A percentile compares a stretch with the other conserved stretches of the same genome.
phyloP scores from a whole-genome alignment of 2,888 invertebrate genomes.

The Stratiomys singularior region DNA sequence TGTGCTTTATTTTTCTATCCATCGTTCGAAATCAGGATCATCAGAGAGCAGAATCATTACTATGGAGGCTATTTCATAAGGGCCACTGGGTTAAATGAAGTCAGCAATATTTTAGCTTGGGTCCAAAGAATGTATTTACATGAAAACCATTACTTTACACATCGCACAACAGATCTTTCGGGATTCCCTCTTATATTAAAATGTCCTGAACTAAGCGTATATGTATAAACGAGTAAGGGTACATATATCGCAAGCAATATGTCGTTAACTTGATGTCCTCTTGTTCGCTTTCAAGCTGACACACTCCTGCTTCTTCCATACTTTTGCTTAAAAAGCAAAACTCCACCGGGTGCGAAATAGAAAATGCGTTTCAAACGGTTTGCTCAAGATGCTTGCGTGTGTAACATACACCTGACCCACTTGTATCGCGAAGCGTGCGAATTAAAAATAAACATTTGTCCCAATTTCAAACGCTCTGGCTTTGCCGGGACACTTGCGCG shows the following conservation, averaged over 20 bases:
- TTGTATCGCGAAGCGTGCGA: slow-evolving; percentile 8
- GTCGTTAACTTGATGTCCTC: background rate
- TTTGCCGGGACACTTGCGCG: too few relatives aligned
- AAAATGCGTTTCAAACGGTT: background rate
- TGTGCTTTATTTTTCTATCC: slow-evolving; percentile 25
- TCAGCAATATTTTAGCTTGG: slow-evolving; percentile 43
- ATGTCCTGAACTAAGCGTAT: too few relatives aligned
- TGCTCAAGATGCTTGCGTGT: background rate
- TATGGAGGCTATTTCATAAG: slow-evolving; percentile 29
- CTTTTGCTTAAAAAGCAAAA: background rate
- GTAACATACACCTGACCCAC: slow-evolving; percentile 18
- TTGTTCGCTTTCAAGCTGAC: slow-evolving; percentile 17
- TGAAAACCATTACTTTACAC: slow-evolving; percentile 31
- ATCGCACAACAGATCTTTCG: background rate
- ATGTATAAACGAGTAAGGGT: background rate
- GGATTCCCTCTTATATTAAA: background rate
- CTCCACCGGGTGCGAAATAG: background rate
- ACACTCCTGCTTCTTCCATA: background rate
- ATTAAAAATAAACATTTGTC: slow-evolving; percentile 7
- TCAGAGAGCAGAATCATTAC: background rate
- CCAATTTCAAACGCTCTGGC: slow-evolving; percentile 7
- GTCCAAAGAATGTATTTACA: slow-evolving; percentile 29
- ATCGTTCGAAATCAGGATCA: too few relatives aligned
- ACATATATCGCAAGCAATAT: background rate
- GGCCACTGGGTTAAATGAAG: slow-evolving; percentile 27